Evolutionary conservation across 1,140 invertebrate species (phyloP), one percentile per base, ranked within the genome.

Genomic region (Caenorhabditis brenneri): DNA sequence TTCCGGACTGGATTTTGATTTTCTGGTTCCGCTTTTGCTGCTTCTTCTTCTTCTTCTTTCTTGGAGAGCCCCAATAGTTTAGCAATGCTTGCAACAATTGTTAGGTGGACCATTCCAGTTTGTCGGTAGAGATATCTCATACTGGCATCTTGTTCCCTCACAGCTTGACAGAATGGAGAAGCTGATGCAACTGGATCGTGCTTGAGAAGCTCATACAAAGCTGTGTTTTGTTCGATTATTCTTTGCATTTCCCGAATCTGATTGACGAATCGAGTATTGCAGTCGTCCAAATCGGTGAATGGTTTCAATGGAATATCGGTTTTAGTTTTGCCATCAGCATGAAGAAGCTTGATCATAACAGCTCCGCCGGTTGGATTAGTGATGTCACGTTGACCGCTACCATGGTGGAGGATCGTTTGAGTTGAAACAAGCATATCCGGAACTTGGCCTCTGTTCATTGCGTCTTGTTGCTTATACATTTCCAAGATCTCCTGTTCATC

Each of bases 81-180:
- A 24, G 65, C 65, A 24, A 74, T n/a, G 16, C 36, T 42, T 6
- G 65, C 65, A 74, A 74, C 36, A 42, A 74, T 74, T 27, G 65
- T 74, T 15, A 74, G 24, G 46, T 74, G 65, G 46, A 74, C 65
- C 65, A 74, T 74, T 42, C 65, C 65, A 22, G 29, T 19, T 1
- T 39, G 10, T 5, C 65, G 33, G 36, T 42, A 6, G 10, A 74
- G n/a, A 31, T 22, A 74, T 24, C 24, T 42, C 19, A 74, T 19
- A 74, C 36, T 46, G 9, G 65, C 36, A 0, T n/a, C 7, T 19
- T 74, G 65, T 15, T 74, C 65, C 1, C n/a, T 22, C 9, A n/a
- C 65, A 4, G 36, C 29, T 9, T 65, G 58, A n/a, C 24, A 74
- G 0, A 74, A n/a, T 12, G 36, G 19, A 33, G 36, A 12, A 33